Evolutionary conservation across 2,113 vertebrate species (phyloP).

Genomic region (Puma concolor): DNA sequence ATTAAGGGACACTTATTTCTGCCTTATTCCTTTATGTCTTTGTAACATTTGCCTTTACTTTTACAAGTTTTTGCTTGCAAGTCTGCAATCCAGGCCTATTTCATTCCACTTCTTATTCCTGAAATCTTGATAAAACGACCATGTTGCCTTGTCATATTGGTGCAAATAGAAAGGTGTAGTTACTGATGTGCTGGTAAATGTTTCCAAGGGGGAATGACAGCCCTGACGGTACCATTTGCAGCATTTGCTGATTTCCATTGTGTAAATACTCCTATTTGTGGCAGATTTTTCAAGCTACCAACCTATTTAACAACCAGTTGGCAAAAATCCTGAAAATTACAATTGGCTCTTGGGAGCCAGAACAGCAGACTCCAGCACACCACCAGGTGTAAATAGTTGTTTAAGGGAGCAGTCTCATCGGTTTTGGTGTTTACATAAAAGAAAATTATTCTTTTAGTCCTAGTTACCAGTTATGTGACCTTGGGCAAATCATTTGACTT

Average conservation of each 20-base stretch:
- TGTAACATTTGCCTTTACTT: slow-evolving; percentile 21
- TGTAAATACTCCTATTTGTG: slow-evolving; percentile 38
- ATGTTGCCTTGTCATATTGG: not conserved
- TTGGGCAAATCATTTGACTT: not conserved
- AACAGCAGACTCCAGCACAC: not conserved
- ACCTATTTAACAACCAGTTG: slow-evolving; percentile 7
- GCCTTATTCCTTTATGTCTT: not conserved
- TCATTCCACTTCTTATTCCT: not conserved
- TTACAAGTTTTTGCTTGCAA: slow-evolving; percentile 7
- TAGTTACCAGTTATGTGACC: not conserved
- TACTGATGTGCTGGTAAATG: not conserved
- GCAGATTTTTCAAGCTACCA: slow-evolving; percentile 35
- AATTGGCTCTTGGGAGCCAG: not conserved
- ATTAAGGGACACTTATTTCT: not conserved
- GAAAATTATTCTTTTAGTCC: not conserved
- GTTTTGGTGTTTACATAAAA: not conserved
- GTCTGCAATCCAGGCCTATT: not conserved
- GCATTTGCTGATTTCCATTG: not conserved
- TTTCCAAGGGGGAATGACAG: slow-evolving; percentile 1
- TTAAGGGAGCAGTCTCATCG: not conserved
- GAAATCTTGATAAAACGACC: not conserved
- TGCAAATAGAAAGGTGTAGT: not conserved
- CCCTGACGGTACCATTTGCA: not conserved
- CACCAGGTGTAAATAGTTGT: not conserved
- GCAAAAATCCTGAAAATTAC: slow-evolving; percentile 4